Conservation (phyloP, 2,797 vertebrate genomes). For the Hyperoplus lanceolatus region DNA sequence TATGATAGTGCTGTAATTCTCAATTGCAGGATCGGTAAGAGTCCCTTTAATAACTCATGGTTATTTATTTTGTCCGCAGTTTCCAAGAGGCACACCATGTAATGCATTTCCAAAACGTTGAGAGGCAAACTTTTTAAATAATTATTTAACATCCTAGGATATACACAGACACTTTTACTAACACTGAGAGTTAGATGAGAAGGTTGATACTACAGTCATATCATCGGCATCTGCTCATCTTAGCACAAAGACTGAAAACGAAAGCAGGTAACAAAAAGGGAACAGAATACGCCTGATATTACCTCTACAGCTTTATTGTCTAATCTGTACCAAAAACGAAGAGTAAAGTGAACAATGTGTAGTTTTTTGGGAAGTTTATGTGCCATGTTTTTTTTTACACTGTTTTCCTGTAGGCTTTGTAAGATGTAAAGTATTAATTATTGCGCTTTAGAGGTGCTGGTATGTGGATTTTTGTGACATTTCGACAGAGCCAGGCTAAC, state of each 20-base stretch:
- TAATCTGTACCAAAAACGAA: neutral
- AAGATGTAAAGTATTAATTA: neutral
- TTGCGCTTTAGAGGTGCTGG: neutral
- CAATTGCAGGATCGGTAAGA: too few relatives aligned
- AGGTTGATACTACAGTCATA: neutral
- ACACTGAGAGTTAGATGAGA: neutral
- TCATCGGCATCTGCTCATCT: neutral
- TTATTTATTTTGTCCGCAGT: too few relatives aligned
- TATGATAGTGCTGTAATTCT: too few relatives aligned
- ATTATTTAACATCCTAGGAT: neutral
- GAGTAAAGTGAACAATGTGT: neutral
- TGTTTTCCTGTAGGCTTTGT: neutral
- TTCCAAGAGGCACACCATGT: neutral
- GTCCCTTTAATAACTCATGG: neutral
- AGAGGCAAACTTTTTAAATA: too few relatives aligned
- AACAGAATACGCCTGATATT: neutral
- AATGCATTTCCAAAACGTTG: too few relatives aligned
- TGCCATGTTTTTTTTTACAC: neutral
- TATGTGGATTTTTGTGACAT: too few relatives aligned
- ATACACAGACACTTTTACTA: neutral
- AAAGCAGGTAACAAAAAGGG: neutral
- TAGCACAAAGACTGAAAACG: neutral
- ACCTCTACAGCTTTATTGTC: neutral
- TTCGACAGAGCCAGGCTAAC: too few relatives aligned
- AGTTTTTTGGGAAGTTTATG: neutral